phyloP scores from a whole-genome alignment of 2,797 vertebrate species.

The Scarus forsteni region DNA sequence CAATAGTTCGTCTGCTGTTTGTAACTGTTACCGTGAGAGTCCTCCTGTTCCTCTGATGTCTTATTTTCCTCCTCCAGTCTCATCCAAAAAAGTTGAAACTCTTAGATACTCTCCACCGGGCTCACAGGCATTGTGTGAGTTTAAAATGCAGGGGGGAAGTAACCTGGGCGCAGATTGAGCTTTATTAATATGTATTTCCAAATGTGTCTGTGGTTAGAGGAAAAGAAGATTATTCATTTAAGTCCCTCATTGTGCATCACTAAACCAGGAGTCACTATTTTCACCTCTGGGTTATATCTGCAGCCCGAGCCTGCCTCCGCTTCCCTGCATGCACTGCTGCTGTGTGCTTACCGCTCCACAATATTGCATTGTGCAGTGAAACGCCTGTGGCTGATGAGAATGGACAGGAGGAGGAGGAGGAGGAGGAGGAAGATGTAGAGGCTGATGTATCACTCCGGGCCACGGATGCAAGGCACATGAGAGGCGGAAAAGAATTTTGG shows the following conservation, averaged over 20 bases:
- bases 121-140: slow-evolving; percentile 23
- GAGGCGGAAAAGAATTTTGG: slow-evolving; percentile 44
- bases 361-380: slow-evolving; percentile 68
- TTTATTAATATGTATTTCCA: slow-evolving; percentile 37
- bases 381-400: slow-evolving; percentile 67
- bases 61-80: slow-evolving; percentile 16
- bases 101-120: slow-evolving; percentile 8
- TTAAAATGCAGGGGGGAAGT: slow-evolving; percentile 6
- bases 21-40: slow-evolving; percentile 6
- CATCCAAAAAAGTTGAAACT: slow-evolving; percentile 7
- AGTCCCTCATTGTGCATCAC: slow-evolving; percentile 37
- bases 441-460: slow-evolving; percentile 59
- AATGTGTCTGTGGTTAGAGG: slow-evolving; percentile 21
- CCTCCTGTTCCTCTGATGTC: neutral
- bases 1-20: slow-evolving; percentile 10
- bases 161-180: slow-evolving; percentile 3
- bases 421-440: slow-evolving; percentile 44
- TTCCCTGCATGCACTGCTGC: slow-evolving; percentile 36
- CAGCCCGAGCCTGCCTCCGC: slow-evolving; percentile 23
- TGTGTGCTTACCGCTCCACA: slow-evolving; percentile 51
- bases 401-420: slow-evolving; percentile 59
- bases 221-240: slow-evolving; percentile 54
- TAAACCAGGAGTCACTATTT: slow-evolving; percentile 38
- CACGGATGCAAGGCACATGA: slow-evolving; percentile 48
- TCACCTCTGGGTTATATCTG: slow-evolving; percentile 36